phyloP scores from a whole-genome alignment of 2,113 vertebrate genomes.

The Toxotes chatareus region DNA sequence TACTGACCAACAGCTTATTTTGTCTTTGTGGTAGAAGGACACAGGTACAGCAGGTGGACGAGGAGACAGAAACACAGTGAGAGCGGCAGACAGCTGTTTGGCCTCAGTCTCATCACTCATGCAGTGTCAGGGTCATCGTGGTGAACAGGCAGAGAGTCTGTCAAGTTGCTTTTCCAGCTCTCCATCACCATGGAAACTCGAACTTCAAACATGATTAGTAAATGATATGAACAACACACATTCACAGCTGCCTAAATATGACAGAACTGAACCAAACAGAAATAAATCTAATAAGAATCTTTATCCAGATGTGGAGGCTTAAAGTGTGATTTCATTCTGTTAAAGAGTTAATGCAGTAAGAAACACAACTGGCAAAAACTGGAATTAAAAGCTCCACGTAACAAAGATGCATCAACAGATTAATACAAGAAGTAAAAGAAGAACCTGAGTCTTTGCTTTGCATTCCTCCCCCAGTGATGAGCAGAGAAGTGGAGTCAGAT shows the following conservation, averaged over 20 bases:
- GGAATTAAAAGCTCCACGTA: background rate
- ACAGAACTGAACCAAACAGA: too few species aligned
- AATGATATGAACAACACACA: background rate
- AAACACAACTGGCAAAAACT: background rate
- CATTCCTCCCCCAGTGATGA: background rate
- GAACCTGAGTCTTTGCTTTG: background rate
- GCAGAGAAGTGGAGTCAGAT: background rate
- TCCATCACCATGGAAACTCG: slow-evolving; percentile 20
- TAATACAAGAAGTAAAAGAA: background rate
- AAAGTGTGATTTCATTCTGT: too few species aligned
- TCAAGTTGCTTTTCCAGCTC: slow-evolving; percentile 15
- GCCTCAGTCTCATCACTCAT: too few species aligned
- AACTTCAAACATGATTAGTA: slow-evolving; percentile 4
- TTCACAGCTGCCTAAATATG: too few species aligned
- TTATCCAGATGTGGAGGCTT: too few species aligned
- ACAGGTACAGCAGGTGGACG: too few species aligned
- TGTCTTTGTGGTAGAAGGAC: too few species aligned
- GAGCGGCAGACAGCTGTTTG: too few species aligned
- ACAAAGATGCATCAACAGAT: background rate
- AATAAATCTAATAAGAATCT: too few species aligned
- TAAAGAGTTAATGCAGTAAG: too few species aligned
- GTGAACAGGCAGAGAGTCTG: background rate
- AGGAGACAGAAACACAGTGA: too few species aligned
- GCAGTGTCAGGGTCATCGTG: background rate
- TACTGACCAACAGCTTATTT: too few species aligned